Base-by-base conservation (phyloP, 2,797 vertebrate species). In the Anguilla pacifica region DNA sequence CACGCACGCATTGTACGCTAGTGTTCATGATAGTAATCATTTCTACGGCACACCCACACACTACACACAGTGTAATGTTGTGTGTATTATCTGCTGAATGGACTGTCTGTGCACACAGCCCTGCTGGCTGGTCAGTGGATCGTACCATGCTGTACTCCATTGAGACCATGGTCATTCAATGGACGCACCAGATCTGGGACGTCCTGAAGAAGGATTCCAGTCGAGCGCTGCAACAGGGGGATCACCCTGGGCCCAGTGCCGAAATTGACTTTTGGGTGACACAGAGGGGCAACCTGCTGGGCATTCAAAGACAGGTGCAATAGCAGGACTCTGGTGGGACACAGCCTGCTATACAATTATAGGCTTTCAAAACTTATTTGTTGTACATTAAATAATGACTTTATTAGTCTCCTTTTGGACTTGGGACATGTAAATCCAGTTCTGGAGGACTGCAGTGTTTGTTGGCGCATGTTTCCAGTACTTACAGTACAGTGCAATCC, bases 231-330 rank as follows among this genome's bases (percentile, higher is more conserved):
- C 94, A 90, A 46, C 91, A 87, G 86, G 94, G 92, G 88, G 94
- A 96, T 91, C 94, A 96, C 67, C 90, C 91, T 0, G 94, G 95
- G 39, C 96, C 94, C 91, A 93, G 72, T 3, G 91, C 90, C 84
- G 97, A 98, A 93, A 95, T 97, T 86, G 95, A 95, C 74, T 97
- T 97, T 93, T 97, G 96, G 96, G 85, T 94, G 87, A 94, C 90
- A 61, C 93, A 95, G 88, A 96, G 91, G 89, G 87, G 94, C 90
- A 95, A 96, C 92, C 94, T 97, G 35, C 90, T 95, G 90, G 94
- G 95, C 90, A 94, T 97, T 92, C 96, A 95, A 89, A 91, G 94
- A 55, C 94, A 97, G 95, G 95, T 95, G 94, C 86, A 51, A 10
- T 25, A 79, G 6, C 53, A 43, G 53, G 6, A 57, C 31, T 3